phyloP scores from a whole-genome alignment of 2,113 vertebrate species.

The Eulacestoma nigropectus region DNA sequence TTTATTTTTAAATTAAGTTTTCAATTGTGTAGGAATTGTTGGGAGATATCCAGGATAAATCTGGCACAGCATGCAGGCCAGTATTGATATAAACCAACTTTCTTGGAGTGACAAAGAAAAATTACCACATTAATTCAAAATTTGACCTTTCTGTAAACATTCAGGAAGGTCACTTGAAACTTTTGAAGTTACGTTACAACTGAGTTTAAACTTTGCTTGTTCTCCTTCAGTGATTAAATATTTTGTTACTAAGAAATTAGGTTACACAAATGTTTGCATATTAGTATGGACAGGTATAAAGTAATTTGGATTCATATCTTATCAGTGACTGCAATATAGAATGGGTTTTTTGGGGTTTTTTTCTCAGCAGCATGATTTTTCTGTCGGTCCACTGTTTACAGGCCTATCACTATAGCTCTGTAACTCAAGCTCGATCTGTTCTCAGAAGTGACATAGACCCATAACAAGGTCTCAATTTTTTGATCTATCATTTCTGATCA shows the following conservation, averaged over 20 bases:
- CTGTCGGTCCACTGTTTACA: not conserved
- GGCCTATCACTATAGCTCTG: not conserved
- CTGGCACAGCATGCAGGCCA: not conserved
- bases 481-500: not conserved
- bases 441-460: not conserved
- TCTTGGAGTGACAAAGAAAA: not conserved
- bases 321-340: not conserved
- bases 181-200: not conserved
- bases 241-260: not conserved
- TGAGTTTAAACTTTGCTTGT: not conserved
- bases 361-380: not conserved
- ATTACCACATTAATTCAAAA: not conserved
- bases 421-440: not conserved
- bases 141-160: not conserved
- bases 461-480: not conserved
- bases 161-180: not conserved
- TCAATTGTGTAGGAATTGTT: not conserved
- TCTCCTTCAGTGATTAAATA: not conserved
- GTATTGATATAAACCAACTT: not conserved
- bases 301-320: not conserved
- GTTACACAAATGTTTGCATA: not conserved
- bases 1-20: constrained; percentile 45
- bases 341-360: not conserved
- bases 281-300: not conserved
- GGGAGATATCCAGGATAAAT: not conserved